Percentiles rank a stretch among this genome's conserved stretches.
phyloP scores from a whole-genome alignment of 1,140 invertebrate genomes.

The Hypothenemus hampei region DNA sequence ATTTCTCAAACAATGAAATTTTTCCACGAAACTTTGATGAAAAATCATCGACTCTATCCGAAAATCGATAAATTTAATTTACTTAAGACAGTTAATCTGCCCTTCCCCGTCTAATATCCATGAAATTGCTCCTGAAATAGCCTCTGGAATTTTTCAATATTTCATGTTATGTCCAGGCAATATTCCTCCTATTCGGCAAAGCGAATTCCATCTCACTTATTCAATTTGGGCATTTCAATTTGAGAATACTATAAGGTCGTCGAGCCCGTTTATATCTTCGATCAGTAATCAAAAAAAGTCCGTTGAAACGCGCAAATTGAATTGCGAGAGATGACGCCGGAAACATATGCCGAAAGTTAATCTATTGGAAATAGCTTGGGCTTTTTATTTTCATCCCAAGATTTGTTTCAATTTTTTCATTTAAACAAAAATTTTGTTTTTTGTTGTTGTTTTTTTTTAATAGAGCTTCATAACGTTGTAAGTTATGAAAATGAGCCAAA shows the following conservation, averaged over 20 bases:
- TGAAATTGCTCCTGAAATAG: conserved; percentile 40
- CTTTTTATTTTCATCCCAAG: no score
- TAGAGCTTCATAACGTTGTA: not conserved
- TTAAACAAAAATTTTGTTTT: conserved; percentile 9
- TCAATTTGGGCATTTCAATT: conserved; percentile 24
- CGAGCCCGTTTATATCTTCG: conserved; percentile 16
- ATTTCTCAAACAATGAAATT: no score
- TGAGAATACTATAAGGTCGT: conserved; percentile 19
- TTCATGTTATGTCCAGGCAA: conserved; percentile 31
- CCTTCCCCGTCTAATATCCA: conserved; percentile 36
- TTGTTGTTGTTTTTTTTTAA: not conserved
- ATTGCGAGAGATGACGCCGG: conserved; percentile 16
- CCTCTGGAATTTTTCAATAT: conserved; percentile 41
- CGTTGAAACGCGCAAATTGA: conserved; percentile 18
- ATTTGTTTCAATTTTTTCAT: conserved; percentile 2
- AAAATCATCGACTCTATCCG: no score
- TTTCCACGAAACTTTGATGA: no score
- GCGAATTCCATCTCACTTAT: conserved; percentile 22
- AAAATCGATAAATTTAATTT: conserved; percentile 39
- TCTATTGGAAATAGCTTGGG: conserved; percentile 11
- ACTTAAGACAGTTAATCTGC: conserved; percentile 27
- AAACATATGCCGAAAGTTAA: conserved; percentile 19
- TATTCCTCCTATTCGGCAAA: conserved; percentile 19
- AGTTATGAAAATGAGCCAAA: not conserved
- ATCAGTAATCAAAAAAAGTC: conserved; percentile 23